These are phyloP conservation scores for Tympanoctomys barrerae DNA, from an alignment of 2,797 vertebrate species.

Conservation along the genomic window DNA sequence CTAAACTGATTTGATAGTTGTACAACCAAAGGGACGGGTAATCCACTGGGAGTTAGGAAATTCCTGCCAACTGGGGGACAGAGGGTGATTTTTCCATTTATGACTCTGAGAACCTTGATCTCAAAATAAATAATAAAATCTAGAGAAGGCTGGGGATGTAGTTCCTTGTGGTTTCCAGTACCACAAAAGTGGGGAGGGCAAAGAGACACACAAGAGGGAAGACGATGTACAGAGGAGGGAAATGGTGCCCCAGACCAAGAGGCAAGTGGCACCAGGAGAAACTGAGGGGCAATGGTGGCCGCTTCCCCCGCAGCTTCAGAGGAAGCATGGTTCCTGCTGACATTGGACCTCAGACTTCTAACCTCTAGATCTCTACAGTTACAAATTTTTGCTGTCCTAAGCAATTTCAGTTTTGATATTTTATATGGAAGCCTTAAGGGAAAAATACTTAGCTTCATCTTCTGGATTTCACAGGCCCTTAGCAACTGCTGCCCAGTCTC, in stretches of 20 bases:
- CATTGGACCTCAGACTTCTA: not conserved
- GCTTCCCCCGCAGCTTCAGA: not conserved
- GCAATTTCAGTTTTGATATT: not conserved
- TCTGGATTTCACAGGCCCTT: not conserved
- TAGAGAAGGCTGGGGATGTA: not conserved
- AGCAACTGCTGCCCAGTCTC: not conserved
- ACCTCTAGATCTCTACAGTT: not conserved
- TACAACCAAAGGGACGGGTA: not conserved
- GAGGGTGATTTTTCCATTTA: not conserved
- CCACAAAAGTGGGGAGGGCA: not conserved
- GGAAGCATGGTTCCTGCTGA: rapidly evolving
- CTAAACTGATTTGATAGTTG: not conserved
- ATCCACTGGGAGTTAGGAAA: not conserved
- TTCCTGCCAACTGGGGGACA: not conserved
- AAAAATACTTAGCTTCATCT: not conserved
- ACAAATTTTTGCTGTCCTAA: not conserved
- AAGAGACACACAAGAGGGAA: not conserved
- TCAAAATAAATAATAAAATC: not conserved
- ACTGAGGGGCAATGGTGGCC: not conserved
- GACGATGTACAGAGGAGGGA: not conserved
- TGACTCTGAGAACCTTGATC: not conserved
- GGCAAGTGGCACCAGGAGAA: not conserved
- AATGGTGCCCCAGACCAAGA: not conserved
- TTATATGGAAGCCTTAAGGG: not conserved
- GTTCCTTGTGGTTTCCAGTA: not conserved